Conservation (phyloP, 2,888 invertebrate species). For the Drosophila robusta region DNA sequence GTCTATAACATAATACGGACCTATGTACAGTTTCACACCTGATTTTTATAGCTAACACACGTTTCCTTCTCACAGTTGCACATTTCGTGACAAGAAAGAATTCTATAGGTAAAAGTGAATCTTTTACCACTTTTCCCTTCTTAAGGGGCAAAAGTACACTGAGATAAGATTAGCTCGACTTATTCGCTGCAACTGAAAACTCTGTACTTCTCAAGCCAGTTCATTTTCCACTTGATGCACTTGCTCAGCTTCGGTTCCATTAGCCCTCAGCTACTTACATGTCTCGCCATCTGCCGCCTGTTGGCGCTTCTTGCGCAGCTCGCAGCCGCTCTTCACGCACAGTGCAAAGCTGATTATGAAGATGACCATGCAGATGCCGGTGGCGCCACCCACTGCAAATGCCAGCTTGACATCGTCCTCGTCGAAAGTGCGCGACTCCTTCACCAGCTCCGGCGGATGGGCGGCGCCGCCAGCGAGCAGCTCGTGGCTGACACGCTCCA, state of each 20-base stretch:
- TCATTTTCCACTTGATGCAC: no score
- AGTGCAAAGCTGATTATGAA: constrained; percentile 75
- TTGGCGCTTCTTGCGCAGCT: constrained; percentile 49
- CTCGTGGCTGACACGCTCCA: constrained; percentile 69
- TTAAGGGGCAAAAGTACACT: no score
- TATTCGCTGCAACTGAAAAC: background rate
- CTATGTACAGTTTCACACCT: no score
- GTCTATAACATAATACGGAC: no score
- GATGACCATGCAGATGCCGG: constrained; percentile 77
- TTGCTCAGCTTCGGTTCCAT: no score
- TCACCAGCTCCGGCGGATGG: constrained; percentile 33
- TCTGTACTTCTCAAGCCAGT: background rate
- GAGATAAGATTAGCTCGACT: no score
- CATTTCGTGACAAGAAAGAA: no score
- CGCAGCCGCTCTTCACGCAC: constrained; percentile 75
- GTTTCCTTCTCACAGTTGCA: no score
- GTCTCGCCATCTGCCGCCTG: constrained; percentile 31
- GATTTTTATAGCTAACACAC: no score
- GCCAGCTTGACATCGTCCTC: constrained; percentile 78
- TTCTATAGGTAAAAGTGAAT: no score
- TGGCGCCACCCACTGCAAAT: constrained; percentile 76
- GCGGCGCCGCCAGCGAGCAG: constrained; percentile 48
- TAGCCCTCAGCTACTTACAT: constrained; percentile 43
- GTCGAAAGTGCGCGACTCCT: constrained; percentile 58
- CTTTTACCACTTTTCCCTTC: no score